Percentiles rank a stretch among this genome's conserved stretches.
Evolutionary conservation across 2,113 vertebrate species (phyloP).

Genomic region (Carassius carassius): DNA sequence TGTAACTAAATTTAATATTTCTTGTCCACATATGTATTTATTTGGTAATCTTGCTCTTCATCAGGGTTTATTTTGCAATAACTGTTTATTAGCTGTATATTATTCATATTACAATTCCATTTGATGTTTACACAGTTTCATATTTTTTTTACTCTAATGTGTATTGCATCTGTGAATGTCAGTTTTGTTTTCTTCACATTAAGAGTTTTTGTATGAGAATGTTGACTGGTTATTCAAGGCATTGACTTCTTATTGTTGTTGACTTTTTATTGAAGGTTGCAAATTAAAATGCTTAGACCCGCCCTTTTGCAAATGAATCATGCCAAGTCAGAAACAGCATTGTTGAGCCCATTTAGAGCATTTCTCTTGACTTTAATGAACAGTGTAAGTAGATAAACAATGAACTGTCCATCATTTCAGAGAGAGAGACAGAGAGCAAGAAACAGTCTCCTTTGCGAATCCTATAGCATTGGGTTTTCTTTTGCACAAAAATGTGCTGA

Average conservation of each 20-base stretch:
- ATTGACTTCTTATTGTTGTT: background rate
- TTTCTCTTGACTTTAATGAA: slow-evolving; percentile 17
- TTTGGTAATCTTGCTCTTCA: background rate
- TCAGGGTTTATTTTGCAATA: background rate
- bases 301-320: background rate
- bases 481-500: slow-evolving; percentile 64
- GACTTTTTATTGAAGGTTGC: background rate
- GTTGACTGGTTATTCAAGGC: background rate
- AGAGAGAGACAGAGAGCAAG: slow-evolving; percentile 13
- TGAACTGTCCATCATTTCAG: slow-evolving; percentile 41
- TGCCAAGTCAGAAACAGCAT: background rate
- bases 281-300: background rate
- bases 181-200: background rate
- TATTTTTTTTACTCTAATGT: background rate
- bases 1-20: no score
- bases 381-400: slow-evolving; percentile 26
- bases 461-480: slow-evolving; percentile 51
- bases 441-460: slow-evolving; percentile 60
- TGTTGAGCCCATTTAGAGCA: background rate
- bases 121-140: background rate
- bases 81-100: background rate
- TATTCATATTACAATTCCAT: background rate
- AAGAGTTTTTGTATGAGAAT: background rate
- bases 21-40: no score
- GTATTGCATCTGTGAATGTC: background rate